phyloP scores from a whole-genome alignment of 2,888 invertebrate species.

The Drosophila testacea region DNA sequence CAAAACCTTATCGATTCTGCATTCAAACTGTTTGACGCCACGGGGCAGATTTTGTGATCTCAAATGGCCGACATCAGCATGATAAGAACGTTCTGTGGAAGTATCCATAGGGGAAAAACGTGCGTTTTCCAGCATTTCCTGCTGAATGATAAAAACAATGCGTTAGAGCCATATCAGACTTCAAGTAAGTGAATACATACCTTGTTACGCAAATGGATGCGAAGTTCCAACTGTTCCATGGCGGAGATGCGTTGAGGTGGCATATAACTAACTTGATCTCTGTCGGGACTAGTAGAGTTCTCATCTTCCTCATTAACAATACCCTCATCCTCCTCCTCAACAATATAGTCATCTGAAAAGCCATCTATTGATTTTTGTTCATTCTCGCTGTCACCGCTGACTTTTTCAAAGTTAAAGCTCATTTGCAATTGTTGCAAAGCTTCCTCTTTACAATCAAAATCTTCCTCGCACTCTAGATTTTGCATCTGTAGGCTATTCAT shows the following conservation, averaged over 20 bases:
- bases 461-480: conserved; percentile 15
- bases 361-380: background rate
- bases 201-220: conserved; percentile 39
- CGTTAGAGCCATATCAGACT: background rate
- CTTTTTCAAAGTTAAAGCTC: background rate
- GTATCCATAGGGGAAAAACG: conserved; percentile 78
- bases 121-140: conserved; percentile 56
- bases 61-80: conserved; percentile 69
- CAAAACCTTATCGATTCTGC: conserved; percentile 74
- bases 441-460: conserved; percentile 54
- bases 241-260: conserved; percentile 3
- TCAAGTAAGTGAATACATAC: conserved; percentile 18
- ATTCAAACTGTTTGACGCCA: conserved; percentile 74
- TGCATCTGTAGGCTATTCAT: conserved; percentile 9
- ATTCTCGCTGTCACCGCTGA: conserved; percentile 1
- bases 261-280: background rate
- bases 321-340: conserved; percentile 15
- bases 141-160: background rate
- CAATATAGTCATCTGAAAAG: conserved; percentile 19
- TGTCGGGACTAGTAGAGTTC: background rate
- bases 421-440: conserved; percentile 22
- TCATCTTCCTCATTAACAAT: conserved; percentile 14
- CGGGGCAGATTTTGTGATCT: conserved; percentile 69
- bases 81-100: conserved; percentile 77
- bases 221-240: conserved; percentile 34